A percentile compares a stretch with the other conserved stretches of the same genome.
Conservation (phyloP, 2,113 vertebrate genomes). For the Rhynchomys soricoides region DNA sequence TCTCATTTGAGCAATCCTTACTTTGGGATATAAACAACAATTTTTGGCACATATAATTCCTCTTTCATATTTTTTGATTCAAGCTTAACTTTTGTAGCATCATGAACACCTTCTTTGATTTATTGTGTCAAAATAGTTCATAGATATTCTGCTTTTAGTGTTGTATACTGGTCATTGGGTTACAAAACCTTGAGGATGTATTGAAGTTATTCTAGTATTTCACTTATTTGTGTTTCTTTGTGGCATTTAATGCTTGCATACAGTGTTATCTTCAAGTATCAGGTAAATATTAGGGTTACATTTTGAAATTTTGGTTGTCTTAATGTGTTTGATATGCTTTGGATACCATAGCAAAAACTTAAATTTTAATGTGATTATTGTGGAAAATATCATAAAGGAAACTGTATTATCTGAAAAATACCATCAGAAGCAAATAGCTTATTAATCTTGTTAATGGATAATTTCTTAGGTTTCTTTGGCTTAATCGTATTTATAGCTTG, state of each 20-base stretch:
- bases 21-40: conserved; percentile 70
- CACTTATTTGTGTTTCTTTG: not conserved
- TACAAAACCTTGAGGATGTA: conserved; percentile 1
- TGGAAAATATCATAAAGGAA: not conserved
- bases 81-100: conserved; percentile 29
- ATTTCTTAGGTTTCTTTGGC: not conserved
- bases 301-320: not conserved
- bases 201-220: conserved; percentile 24
- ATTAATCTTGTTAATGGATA: not conserved
- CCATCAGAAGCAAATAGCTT: not conserved
- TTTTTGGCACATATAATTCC: conserved; percentile 55
- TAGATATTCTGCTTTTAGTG: not conserved
- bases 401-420: not conserved
- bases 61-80: conserved; percentile 53
- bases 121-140: conserved; percentile 43
- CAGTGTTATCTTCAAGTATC: not conserved
- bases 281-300: not conserved
- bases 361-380: conserved; percentile 25
- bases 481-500: not conserved
- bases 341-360: not conserved
- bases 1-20: conserved; percentile 76
- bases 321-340: not conserved
- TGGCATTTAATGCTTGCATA: not conserved
- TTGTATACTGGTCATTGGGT: conserved; percentile 23
- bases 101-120: not conserved